Evolutionary conservation across 92 coral and sea anemone genomes (phyloP).

Genomic region (Diadumene lineata): DNA sequence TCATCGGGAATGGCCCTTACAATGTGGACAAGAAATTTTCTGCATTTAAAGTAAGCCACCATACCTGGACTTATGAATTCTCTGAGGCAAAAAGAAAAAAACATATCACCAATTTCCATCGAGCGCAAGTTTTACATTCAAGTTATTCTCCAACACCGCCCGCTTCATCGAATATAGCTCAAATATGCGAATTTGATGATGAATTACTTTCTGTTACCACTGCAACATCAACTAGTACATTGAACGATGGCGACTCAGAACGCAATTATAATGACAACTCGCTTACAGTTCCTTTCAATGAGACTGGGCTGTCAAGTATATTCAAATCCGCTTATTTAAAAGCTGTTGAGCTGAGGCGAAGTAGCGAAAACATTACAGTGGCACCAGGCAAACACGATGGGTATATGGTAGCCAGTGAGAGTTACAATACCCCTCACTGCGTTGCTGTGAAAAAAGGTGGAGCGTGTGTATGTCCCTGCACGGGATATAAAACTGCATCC

Average conservation of each 20-base stretch:
- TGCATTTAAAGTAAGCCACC: slow-evolving; percentile 9
- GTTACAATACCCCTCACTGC: slow-evolving; percentile 13
- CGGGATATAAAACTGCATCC: not conserved
- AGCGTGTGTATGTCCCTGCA: slow-evolving; percentile 20
- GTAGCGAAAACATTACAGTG: not conserved
- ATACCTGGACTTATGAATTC: slow-evolving; percentile 16
- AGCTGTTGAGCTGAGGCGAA: not conserved
- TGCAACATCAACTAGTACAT: not conserved
- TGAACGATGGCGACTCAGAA: not conserved
- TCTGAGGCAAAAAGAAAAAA: not conserved
- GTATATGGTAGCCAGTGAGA: slow-evolving; percentile 18
- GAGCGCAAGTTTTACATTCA: not conserved
- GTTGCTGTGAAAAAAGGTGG: slow-evolving; percentile 19
- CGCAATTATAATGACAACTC: not conserved
- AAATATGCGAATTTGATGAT: not conserved
- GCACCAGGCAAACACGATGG: slow-evolving; percentile 36
- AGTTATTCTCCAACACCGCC: not conserved
- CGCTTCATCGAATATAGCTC: not conserved
- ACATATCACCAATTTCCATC: not conserved
- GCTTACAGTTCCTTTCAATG: slow-evolving; percentile 17
- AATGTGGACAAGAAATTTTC: slow-evolving; percentile 8
- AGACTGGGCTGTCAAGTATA: slow-evolving; percentile 26
- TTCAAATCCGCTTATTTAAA: slow-evolving; percentile 9
- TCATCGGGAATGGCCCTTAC: slow-evolving; percentile 39
- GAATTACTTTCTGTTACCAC: not conserved